Percentiles rank a stretch among this genome's conserved stretches.
Evolutionary conservation across 2,113 vertebrate species (phyloP).

Genomic region (Onychostoma macrolepis): DNA sequence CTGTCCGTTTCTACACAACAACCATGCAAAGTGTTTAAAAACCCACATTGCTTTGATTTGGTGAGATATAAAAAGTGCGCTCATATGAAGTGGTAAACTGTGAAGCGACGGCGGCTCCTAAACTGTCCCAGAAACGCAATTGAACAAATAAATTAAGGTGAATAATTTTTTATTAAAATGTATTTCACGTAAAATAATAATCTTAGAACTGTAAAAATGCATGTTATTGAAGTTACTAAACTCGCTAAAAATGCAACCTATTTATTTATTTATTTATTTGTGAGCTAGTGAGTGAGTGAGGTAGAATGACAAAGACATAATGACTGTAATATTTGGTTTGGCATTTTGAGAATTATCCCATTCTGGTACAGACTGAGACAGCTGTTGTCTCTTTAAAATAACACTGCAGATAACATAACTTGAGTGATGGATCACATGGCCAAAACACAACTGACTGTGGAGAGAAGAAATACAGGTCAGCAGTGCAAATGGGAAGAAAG

Average conservation of each 20-base stretch:
- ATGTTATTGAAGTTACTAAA: not conserved
- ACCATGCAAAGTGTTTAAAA: not conserved
- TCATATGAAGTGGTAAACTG: too few species aligned
- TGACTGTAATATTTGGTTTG: constrained; percentile 30
- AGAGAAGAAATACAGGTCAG: constrained; percentile 14
- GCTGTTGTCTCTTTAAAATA: constrained; percentile 39
- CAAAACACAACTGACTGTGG: constrained; percentile 24
- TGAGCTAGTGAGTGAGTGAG: not conserved
- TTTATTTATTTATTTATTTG: too few species aligned
- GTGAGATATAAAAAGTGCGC: not conserved
- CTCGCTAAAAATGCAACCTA: not conserved
- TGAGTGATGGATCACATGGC: constrained; percentile 45
- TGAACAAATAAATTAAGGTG: not conserved
- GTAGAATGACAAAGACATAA: not conserved
- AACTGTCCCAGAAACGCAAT: not conserved
- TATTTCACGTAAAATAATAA: not conserved
- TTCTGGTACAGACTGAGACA: constrained; percentile 38
- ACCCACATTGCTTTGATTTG: not conserved
- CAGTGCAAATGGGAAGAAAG: not conserved
- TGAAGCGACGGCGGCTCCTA: too few species aligned
- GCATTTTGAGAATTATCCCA: constrained; percentile 11
- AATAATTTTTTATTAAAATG: not conserved
- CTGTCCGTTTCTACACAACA: not conserved
- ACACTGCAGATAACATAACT: constrained; percentile 26
- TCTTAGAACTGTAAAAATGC: not conserved